phyloP scores from a whole-genome alignment of 1,140 invertebrate species.

The Drosophila setifemur region DNA sequence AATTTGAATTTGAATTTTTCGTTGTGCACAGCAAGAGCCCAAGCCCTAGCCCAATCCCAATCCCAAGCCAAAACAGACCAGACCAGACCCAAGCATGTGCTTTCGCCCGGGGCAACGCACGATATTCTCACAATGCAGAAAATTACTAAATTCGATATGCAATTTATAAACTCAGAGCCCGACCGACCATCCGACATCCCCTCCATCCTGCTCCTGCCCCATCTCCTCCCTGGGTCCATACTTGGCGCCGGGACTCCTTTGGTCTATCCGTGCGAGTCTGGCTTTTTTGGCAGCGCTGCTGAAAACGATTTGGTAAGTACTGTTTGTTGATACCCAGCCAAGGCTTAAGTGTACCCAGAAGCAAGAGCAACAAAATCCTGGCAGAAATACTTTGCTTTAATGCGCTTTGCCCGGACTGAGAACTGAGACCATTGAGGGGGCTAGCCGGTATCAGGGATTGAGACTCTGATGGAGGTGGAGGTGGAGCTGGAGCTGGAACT shows the following conservation, averaged over 20 bases:
- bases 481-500: background rate
- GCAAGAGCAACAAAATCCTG: constrained; percentile 56
- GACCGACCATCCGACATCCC: background rate
- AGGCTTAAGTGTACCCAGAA: constrained; percentile 69
- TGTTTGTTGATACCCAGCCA: constrained; percentile 71
- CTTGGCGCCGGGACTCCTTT: background rate
- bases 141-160: constrained; percentile 79
- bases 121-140: constrained; percentile 62
- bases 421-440: background rate
- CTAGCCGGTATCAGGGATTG: background rate
- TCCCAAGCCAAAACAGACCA: constrained; percentile 11
- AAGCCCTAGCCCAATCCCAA: no score
- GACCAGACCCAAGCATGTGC: constrained; percentile 10
- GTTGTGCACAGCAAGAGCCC: background rate
- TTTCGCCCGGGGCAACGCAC: constrained; percentile 55
- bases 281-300: constrained; percentile 59
- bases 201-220: background rate
- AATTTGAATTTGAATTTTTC: background rate
- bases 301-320: constrained; percentile 64
- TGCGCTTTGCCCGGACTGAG: constrained; percentile 49
- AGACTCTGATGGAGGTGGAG: background rate
- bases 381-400: constrained; percentile 66
- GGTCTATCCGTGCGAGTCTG: constrained; percentile 25
- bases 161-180: constrained; percentile 60
- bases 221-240: background rate